phyloP scores from a whole-genome alignment of 2,113 vertebrate species.

The Nestor notabilis region DNA sequence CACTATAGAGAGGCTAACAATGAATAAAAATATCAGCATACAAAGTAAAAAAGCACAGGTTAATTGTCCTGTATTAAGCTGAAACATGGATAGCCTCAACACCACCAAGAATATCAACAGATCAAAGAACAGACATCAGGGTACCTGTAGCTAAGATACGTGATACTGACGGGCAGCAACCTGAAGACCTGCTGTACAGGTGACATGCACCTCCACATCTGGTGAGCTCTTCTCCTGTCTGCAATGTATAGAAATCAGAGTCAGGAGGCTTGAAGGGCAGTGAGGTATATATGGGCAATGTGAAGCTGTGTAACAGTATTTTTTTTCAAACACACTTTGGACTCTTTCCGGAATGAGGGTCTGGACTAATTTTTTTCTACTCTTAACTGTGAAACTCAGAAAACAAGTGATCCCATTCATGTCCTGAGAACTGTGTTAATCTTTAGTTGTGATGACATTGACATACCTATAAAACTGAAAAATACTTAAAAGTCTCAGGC shows the following conservation, averaged over 20 bases:
- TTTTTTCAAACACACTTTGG: not conserved
- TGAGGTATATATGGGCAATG: rapidly evolving
- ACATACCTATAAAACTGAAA: not conserved
- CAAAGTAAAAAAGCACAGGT: not conserved
- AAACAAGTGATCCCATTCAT: not conserved
- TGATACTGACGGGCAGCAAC: not conserved
- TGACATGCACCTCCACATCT: rapidly evolving
- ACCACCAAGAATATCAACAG: not conserved
- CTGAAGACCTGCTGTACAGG: too few relatives aligned
- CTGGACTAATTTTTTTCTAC: not conserved
- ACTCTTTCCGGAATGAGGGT: not conserved
- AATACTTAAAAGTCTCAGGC: not conserved
- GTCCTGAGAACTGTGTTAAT: not conserved
- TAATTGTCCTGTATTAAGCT: not conserved
- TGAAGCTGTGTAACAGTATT: too few relatives aligned
- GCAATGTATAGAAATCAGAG: not conserved
- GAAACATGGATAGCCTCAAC: not conserved
- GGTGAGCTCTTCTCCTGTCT: not conserved
- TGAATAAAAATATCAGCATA: not conserved
- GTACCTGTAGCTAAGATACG: not conserved
- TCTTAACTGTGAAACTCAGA: not conserved
- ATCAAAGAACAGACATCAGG: not conserved
- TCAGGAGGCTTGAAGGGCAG: not conserved
- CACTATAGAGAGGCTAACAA: rapidly evolving
- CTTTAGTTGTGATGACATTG: not conserved